Evolutionary conservation across 1,140 invertebrate species (phyloP), one percentile per base, ranked within the genome.

Genomic region (Euwallacea fornicatus): DNA sequence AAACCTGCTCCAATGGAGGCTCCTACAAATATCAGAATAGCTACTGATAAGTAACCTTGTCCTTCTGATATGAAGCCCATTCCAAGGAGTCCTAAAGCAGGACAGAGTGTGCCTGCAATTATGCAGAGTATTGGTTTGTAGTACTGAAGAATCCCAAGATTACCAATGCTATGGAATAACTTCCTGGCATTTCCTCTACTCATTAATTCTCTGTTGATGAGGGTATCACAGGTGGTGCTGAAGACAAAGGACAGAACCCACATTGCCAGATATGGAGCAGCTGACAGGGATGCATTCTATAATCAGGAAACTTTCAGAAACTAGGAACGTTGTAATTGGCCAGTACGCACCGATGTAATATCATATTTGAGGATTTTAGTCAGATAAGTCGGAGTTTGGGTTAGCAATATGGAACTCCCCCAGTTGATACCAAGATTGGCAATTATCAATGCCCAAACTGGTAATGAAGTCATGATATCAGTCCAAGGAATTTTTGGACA

Each of bases 351-450:
- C 9, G 64, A 81, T 80, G 89, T 86, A 41, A 97, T 89, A 61
- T 97, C 85, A 74, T 92, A 92, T 62, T 88, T 82, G 0, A 98
- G 84, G 0, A 97, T 88, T 64, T 88, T 87, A 33, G 90, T 89
- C 85, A 98, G 90, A 78, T 96, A 99, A 0, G 88, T 92, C 0
- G 97, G 97, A 72, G 98, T 90, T 81, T 96, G 89, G 0, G 94
- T 96, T 54, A 98, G 84, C 54, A 98, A 85, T 6, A 92, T 96
- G 83, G 95, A 96, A 78, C 93, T 95, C 0, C 94, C 94, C 95
- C 95, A 98, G 77, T 93, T 94, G 77, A 96, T 91, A 0, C 92
- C 89, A 78, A 93, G 91, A 78, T 97, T 93, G 0, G 87, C 88
- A 0, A 95, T 80, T 50, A 94, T 86, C 8, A 97, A 83, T 0